Evolutionary conservation across 53 echinoderm and acorn worm species (phyloP), one percentile per base, ranked within the genome.

Genomic region (Echinarachnius parma): DNA sequence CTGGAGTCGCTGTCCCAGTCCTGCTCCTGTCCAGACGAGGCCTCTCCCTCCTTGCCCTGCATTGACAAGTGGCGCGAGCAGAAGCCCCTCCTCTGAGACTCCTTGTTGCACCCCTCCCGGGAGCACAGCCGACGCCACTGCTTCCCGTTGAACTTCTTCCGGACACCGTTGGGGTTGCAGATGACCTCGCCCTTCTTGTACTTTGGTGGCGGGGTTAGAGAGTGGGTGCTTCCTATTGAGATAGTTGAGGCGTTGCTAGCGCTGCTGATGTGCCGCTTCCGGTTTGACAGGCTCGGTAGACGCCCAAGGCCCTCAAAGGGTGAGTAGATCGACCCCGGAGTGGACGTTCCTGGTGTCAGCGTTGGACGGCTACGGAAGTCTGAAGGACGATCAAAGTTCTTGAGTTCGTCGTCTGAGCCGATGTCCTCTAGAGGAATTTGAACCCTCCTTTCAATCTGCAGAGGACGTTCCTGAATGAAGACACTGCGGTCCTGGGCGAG

Each of bases 131-230:
- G 56, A 15, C 94, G 78, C 94, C 94, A 94, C 80, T 94, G 94
- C 63, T 94, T 94, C 4, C 94, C 94, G 56, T 94, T 94, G 70
- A 87, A 94, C 79, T 94, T 94, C 62, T 94, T 94, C 18, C 94
- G 78, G 1, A 94, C 89, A 14, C 94, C 94, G 50, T 94, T 94
- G n/a, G 94, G 77, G 57, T 90, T 89, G 79, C 90, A 90, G 28
- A 94, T 89, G 26, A 94, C 94, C 26, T 94, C 94, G 15, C 94
- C 94, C 60, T 94, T 94, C 39, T 84, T 84, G 70, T 90, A 94
- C 62, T 94, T 94, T 4, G 94, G 87, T 18, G 85, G 83, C 11
- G 94, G 89, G 3, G 94, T 85, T 33, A 90, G 39, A 7, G 91
- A 86, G 47, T 90, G 86, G 44, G 86, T 68, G 39, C 84, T 84